Conservation (phyloP, 1,140 invertebrate genomes). For the Drosophila ercepeae region DNA sequence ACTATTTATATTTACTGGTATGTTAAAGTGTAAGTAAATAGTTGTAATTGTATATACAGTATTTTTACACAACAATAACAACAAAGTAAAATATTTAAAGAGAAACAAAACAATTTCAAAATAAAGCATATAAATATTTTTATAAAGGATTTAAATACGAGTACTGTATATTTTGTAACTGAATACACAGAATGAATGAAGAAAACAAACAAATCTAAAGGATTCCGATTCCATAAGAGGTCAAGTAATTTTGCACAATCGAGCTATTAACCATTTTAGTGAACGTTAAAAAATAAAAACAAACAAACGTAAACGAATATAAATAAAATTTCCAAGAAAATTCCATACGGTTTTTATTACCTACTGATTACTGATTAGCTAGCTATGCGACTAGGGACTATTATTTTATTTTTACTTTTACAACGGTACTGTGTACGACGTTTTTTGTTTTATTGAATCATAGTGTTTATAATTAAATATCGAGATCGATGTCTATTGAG, state of each 20-base stretch:
- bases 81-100: constrained; percentile 25
- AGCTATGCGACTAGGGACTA: constrained; percentile 47
- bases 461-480: constrained; percentile 39
- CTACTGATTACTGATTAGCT: constrained; percentile 57
- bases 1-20: constrained; percentile 72
- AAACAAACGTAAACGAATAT: constrained; percentile 30
- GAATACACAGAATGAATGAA: constrained; percentile 50
- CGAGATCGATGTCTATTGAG: constrained; percentile 38
- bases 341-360: constrained; percentile 57
- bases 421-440: constrained; percentile 64
- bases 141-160: constrained; percentile 64
- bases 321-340: constrained; percentile 56
- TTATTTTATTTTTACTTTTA: constrained; percentile 49
- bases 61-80: constrained; percentile 66
- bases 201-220: too few species aligned
- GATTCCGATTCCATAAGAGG: constrained; percentile 67
- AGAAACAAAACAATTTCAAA: constrained; percentile 52
- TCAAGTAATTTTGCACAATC: constrained; percentile 41
- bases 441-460: constrained; percentile 57
- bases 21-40: constrained; percentile 67
- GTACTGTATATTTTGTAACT: constrained; percentile 54
- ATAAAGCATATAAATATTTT: constrained; percentile 72
- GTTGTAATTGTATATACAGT: constrained; percentile 79
- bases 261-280: constrained; percentile 35
- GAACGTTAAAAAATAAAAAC: constrained; percentile 19